phyloP scores from a whole-genome alignment of 2,797 vertebrate species.

The Tokudaia muenninki region DNA sequence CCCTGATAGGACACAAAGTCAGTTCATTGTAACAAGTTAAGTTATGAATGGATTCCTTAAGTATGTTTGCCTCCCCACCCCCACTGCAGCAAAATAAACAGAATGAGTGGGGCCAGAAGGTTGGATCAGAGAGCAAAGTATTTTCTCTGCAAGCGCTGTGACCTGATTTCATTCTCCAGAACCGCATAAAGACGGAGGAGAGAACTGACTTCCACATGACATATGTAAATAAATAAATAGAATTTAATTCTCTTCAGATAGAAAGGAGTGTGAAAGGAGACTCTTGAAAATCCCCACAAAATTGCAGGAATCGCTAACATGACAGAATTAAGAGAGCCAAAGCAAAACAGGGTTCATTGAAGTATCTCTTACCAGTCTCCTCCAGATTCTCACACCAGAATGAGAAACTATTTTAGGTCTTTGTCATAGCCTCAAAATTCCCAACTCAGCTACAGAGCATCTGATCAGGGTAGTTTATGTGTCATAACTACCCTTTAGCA shows the following conservation, averaged over 20 bases:
- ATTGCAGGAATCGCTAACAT: neutral
- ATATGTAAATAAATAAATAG: neutral
- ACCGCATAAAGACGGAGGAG: neutral
- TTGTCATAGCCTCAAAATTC: conserved; percentile 26
- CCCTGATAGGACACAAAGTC: neutral
- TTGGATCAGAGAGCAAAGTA: neutral
- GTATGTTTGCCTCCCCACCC: too few species aligned
- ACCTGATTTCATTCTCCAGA: neutral
- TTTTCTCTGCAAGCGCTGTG: neutral
- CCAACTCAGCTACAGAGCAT: conserved; percentile 10
- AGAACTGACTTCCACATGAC: neutral
- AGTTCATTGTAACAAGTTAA: neutral
- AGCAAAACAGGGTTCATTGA: neutral
- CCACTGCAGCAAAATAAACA: neutral
- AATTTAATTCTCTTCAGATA: neutral
- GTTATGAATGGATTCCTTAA: neutral
- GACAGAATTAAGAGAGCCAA: neutral
- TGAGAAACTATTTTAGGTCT: conserved; percentile 21
- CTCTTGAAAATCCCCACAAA: neutral
- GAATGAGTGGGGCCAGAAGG: neutral
- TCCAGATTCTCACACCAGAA: neutral
- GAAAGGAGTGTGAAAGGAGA: neutral
- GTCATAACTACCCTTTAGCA: neutral
- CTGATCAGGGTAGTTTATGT: neutral
- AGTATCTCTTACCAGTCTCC: neutral